phyloP scores from a whole-genome alignment of 2,888 invertebrate species.

The Drosophila barbarae region DNA sequence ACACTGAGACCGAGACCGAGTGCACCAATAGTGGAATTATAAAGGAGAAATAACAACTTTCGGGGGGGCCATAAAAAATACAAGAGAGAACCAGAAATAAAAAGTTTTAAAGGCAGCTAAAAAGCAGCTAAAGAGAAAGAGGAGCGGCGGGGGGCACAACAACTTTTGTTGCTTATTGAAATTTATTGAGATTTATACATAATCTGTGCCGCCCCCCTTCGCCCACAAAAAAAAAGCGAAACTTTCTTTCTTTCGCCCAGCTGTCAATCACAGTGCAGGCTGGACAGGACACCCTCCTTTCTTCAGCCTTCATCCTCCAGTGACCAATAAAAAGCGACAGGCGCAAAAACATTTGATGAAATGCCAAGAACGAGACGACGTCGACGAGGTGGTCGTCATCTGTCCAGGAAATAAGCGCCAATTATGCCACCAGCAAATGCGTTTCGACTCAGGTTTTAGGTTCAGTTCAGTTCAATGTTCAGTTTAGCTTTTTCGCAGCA shows the following conservation, averaged over 20 bases:
- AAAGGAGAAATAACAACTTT: slow-evolving; percentile 35
- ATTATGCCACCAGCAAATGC: slow-evolving; percentile 76
- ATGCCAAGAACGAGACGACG: slow-evolving; percentile 41
- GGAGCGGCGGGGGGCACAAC: slow-evolving; percentile 1
- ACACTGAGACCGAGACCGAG: slow-evolving; percentile 5
- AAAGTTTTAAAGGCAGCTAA: slow-evolving; percentile 36
- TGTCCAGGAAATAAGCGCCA: slow-evolving; percentile 77
- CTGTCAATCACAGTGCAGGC: slow-evolving; percentile 67
- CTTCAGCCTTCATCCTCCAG: slow-evolving; percentile 55
- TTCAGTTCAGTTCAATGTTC: slow-evolving; percentile 20
- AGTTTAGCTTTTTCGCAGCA: slow-evolving; percentile 46
- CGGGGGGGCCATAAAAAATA: slow-evolving; percentile 28
- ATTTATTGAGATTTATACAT: slow-evolving; percentile 75
- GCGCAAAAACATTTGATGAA: slow-evolving; percentile 68
- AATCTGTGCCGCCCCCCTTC: slow-evolving; percentile 45
- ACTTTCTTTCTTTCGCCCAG: slow-evolving; percentile 50
- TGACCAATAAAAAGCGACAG: slow-evolving; percentile 69
- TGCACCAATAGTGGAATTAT: slow-evolving; percentile 39
- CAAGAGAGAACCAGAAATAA: slow-evolving; percentile 15
- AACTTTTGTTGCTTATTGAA: slow-evolving; percentile 67
- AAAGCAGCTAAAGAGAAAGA: neutral
- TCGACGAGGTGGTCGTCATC: slow-evolving; percentile 55
- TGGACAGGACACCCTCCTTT: slow-evolving; percentile 9
- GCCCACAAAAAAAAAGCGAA: slow-evolving; percentile 39
- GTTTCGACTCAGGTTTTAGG: slow-evolving; percentile 44